phyloP scores from a whole-genome alignment of 2,113 vertebrate species.

The Morphnarchus princeps region DNA sequence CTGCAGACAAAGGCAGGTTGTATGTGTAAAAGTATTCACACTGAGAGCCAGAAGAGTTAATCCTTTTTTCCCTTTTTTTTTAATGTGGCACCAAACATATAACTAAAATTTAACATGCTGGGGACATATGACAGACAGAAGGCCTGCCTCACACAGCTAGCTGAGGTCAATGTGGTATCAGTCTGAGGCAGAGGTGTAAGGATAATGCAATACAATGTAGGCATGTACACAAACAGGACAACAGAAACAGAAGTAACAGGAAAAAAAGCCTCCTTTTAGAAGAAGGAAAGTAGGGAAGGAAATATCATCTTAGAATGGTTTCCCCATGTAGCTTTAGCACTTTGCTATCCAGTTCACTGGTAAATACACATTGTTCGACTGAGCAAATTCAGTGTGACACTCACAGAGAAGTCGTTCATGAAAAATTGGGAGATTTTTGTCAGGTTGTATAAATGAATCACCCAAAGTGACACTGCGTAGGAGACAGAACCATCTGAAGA shows the following conservation, averaged over 20 bases:
- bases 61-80: background rate
- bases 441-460: constrained; percentile 63
- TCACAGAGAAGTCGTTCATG: background rate
- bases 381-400: constrained; percentile 57
- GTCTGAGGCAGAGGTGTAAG: background rate
- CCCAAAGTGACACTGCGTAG: constrained; percentile 35
- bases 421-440: constrained; percentile 36
- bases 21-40: background rate
- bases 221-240: background rate
- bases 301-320: background rate
- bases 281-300: background rate
- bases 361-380: background rate
- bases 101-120: background rate
- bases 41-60: background rate
- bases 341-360: background rate
- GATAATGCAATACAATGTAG: fast-evolving
- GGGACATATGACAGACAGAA: background rate
- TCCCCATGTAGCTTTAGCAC: background rate
- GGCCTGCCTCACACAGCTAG: background rate
- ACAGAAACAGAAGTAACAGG: background rate
- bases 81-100: fast-evolving
- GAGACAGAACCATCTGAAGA: constrained; percentile 45
- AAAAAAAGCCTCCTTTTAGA: background rate
- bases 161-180: background rate
- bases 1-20: background rate